These are phyloP conservation scores for Melospiza georgiana DNA, from an alignment of 2,113 vertebrate genomes.

Conservation along the genomic window DNA sequence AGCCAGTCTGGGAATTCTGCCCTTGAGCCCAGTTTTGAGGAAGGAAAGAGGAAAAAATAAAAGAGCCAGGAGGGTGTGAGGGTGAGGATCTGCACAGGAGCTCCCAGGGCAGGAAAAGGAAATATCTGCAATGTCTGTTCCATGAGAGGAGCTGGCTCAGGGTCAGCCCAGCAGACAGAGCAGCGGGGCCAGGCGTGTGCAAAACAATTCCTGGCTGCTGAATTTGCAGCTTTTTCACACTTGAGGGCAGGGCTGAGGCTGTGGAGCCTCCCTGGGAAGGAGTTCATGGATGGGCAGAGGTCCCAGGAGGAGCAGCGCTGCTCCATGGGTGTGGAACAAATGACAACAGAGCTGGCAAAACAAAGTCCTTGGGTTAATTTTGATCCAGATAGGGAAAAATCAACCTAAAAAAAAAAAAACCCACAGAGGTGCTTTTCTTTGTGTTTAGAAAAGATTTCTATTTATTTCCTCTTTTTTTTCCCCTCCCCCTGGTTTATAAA, in stretches of 20 bases:
- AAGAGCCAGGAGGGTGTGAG: neutral
- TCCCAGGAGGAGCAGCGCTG: neutral
- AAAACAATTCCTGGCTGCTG: neutral
- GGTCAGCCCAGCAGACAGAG: neutral
- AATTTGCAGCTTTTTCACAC: neutral
- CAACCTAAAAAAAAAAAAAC: neutral
- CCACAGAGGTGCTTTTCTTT: neutral
- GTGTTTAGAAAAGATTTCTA: neutral
- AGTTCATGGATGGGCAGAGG: neutral
- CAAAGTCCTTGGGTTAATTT: neutral
- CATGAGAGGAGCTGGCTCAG: neutral
- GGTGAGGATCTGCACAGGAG: neutral
- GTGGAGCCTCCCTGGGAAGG: neutral
- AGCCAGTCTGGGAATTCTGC: neutral
- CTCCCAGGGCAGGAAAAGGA: neutral
- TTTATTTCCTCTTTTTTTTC: slow-evolving; percentile 29
- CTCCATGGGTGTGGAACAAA: neutral
- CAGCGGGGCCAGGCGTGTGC: neutral
- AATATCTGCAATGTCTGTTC: neutral
- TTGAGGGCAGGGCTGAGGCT: neutral
- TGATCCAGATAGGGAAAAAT: neutral
- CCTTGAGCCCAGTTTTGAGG: neutral
- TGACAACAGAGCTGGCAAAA: neutral
- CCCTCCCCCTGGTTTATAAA: neutral
- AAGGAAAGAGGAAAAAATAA: neutral